Evolutionary conservation across 1,140 invertebrate species (phyloP).

Genomic region (Bombus superbus): DNA sequence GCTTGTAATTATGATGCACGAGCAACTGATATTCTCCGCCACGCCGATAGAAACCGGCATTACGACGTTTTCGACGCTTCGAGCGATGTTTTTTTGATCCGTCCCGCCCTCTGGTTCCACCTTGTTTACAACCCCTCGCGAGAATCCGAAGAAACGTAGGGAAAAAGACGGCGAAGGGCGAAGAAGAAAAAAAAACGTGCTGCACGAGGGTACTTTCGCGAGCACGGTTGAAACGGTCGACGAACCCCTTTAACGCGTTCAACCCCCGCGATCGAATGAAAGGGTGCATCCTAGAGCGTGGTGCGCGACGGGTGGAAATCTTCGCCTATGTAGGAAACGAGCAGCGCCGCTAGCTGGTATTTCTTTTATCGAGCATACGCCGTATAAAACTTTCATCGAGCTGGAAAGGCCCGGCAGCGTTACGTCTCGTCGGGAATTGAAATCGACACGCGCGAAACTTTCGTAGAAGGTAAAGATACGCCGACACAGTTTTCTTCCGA

Average conservation of each 20-base stretch:
- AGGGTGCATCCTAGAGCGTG: constrained; percentile 19
- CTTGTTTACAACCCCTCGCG: not conserved
- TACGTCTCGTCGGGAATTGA: constrained; percentile 1
- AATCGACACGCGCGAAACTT: constrained; percentile 10
- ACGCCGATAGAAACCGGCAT: not conserved
- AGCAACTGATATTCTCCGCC: constrained; percentile 13
- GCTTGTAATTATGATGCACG: constrained; percentile 46
- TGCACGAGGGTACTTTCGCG: not conserved
- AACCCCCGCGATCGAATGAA: constrained; percentile 45
- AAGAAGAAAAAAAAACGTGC: not conserved
- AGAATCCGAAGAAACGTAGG: not conserved
- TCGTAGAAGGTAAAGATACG: not conserved
- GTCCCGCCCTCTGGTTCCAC: too few species aligned
- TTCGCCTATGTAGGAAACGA: not conserved
- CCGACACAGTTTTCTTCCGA: not conserved
- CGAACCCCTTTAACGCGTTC: constrained; percentile 31
- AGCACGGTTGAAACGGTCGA: constrained; percentile 21
- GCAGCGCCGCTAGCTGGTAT: not conserved
- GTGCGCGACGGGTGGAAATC: constrained; percentile 9
- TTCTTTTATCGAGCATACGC: constrained; percentile 43
- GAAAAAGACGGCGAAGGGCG: too few species aligned
- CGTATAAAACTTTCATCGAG: constrained; percentile 48
- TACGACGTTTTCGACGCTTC: not conserved
- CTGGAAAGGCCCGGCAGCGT: constrained; percentile 15
- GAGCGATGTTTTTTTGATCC: not conserved